Evolutionary conservation across 2,113 vertebrate genomes (phyloP), one percentile per base, ranked within the genome.

Genomic region (Corydoras sp.): DNA sequence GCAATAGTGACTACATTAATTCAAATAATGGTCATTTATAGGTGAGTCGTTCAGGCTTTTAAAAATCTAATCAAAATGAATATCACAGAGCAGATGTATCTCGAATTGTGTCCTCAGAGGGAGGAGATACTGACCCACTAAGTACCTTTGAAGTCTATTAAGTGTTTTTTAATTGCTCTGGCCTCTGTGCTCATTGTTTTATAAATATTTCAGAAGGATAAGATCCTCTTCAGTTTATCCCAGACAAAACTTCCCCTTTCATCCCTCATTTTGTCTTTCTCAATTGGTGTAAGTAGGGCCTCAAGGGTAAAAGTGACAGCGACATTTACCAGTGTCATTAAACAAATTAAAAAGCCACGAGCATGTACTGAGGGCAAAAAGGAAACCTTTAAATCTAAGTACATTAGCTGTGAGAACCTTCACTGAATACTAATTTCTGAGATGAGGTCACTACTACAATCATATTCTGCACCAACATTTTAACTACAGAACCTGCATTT

Each of bases 311-410:
- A 71, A 71, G 73, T 59, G 48, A 14, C 65, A 24, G 60, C 55
- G 29, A 71, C 72, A 75, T 75, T 75, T 78, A 78, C 76, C 67
- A 78, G 76, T 78, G 72, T 71, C 65, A 75, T 78, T 75, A 75
- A 72, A 78, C 73, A 65, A 78, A 64, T 75, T 55, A 68, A 75
- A 75, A 75, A 66, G 74, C 64, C 10, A 74, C 35, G 65, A 71
- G 60, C 68, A 74, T 58, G n/a, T 71, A 71, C 32, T 53, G 30
- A 65, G 68, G 53, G 63, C 65, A 68, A 74, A 71, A 31, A 12
- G 51, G 63, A 43, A 54, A 73, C 63, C 30, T 60, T 71, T 67
- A 56, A 10, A 73, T 14, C 64, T 66, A 60, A 67, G 56, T 62
- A 68, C 32, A 74, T 68, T 70, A 71, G 53, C 72, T 58, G 55